Evolutionary conservation across 2,113 vertebrate genomes (phyloP).

Genomic region (Scopus umbretta): DNA sequence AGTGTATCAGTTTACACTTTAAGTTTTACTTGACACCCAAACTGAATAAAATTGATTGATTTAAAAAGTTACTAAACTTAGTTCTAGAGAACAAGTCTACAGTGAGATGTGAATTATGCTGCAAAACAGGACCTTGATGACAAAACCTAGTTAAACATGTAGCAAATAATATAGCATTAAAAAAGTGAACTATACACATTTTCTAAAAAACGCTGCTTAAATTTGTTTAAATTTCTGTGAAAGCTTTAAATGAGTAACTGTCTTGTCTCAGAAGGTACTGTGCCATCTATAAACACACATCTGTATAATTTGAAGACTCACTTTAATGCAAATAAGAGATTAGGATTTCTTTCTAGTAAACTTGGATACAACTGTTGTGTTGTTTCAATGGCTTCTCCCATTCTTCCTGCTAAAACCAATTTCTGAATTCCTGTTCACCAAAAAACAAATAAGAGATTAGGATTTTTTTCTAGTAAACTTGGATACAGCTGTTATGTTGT

Average conservation of each 20-base stretch:
- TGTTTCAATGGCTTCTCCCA: slow-evolving; percentile 99
- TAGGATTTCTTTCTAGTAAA: slow-evolving; percentile 97
- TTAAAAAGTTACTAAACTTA: background rate
- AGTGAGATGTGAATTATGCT: slow-evolving; percentile 11
- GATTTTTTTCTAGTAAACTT: slow-evolving; percentile 95
- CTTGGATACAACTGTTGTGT: slow-evolving; percentile 98
- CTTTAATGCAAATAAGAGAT: slow-evolving; percentile 99
- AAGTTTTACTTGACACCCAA: background rate
- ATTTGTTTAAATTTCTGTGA: slow-evolving; percentile 16
- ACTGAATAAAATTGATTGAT: background rate
- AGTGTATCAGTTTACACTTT: background rate
- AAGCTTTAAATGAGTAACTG: slow-evolving; percentile 50
- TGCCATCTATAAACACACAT: slow-evolving; percentile 63
- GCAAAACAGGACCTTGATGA: slow-evolving; percentile 30
- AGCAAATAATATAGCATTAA: slow-evolving; percentile 31
- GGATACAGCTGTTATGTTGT: slow-evolving; percentile 97
- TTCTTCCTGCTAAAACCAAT: slow-evolving; percentile 96
- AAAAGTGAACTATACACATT: slow-evolving; percentile 32
- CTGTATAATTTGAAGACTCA: slow-evolving; percentile 75
- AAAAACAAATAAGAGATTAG: slow-evolving; percentile 83
- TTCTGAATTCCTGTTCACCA: slow-evolving; percentile 94
- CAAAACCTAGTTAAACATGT: slow-evolving; percentile 41
- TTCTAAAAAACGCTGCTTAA: slow-evolving; percentile 40
- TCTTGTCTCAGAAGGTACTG: slow-evolving; percentile 50
- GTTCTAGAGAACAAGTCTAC: background rate